phyloP scores from a whole-genome alignment of 2,113 vertebrate species.

The Verasper variegatus region DNA sequence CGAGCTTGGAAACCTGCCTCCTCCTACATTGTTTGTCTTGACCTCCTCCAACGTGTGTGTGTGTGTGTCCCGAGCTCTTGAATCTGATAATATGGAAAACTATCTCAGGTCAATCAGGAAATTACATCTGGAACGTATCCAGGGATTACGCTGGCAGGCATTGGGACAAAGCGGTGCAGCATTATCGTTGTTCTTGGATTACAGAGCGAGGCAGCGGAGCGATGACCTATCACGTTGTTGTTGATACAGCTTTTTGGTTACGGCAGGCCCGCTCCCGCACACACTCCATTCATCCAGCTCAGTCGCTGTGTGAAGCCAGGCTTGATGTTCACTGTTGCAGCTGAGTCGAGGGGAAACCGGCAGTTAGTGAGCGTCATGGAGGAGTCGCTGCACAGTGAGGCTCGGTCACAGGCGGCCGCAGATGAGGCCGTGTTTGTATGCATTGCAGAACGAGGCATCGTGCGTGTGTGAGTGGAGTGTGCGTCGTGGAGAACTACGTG shows the following conservation, averaged over 20 bases:
- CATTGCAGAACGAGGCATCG: neutral
- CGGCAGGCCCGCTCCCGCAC: slow-evolving; percentile 7
- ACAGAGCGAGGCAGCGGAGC: slow-evolving; percentile 49
- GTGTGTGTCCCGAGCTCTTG: neutral
- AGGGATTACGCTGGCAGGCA: slow-evolving; percentile 43
- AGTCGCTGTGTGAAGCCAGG: too few relatives aligned
- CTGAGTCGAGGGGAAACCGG: too few relatives aligned
- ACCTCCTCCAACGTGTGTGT: slow-evolving; percentile 33
- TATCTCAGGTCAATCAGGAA: slow-evolving; percentile 58
- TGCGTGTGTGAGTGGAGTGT: neutral
- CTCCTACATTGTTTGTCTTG: slow-evolving; percentile 17
- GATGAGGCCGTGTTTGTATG: slow-evolving; percentile 33
- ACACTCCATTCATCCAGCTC: neutral
- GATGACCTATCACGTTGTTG: slow-evolving; percentile 51
- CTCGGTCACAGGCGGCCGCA: slow-evolving; percentile 46
- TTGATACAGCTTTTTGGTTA: slow-evolving; percentile 65
- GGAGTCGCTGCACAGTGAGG: slow-evolving; percentile 6
- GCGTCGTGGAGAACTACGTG: too few relatives aligned
- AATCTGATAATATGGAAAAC: slow-evolving; percentile 54
- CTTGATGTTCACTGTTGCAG: too few relatives aligned
- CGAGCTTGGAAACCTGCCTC: slow-evolving; percentile 27
- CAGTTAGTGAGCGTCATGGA: slow-evolving; percentile 5
- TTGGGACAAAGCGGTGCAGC: slow-evolving; percentile 32
- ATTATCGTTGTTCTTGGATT: slow-evolving; percentile 64
- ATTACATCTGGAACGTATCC: slow-evolving; percentile 50